Percentiles rank a stretch among this genome's conserved stretches.
phyloP scores from a whole-genome alignment of 2,888 invertebrate genomes.

The Limenitis camilla region DNA sequence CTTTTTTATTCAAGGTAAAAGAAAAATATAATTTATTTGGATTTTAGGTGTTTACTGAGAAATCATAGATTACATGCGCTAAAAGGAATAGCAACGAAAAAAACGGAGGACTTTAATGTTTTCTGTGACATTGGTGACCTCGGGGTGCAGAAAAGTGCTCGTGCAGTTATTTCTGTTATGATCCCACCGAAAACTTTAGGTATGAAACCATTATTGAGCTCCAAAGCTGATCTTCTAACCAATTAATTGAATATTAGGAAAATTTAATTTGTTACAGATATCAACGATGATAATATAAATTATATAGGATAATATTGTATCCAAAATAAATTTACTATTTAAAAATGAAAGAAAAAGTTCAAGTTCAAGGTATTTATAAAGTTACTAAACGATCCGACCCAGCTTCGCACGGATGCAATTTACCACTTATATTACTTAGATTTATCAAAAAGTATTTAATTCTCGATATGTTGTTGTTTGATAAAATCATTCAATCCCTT shows the following conservation, averaged over 20 bases:
- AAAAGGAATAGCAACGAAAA: neutral
- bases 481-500: too few relatives aligned
- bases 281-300: conserved; percentile 7
- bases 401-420: too few relatives aligned
- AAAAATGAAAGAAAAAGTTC: too few relatives aligned
- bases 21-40: too few relatives aligned
- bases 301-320: conserved; percentile 7
- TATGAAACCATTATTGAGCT: neutral
- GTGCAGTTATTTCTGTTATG: conserved; percentile 20
- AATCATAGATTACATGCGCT: conserved; percentile 5
- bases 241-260: neutral
- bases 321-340: conserved; percentile 7
- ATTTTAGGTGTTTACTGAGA: neutral
- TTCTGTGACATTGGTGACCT: conserved; percentile 18
- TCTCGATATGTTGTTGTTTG: too few relatives aligned
- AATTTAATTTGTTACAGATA: conserved; percentile 6
- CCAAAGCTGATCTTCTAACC: neutral
- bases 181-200: conserved; percentile 17
- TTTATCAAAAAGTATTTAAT: too few relatives aligned
- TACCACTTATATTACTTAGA: too few relatives aligned
- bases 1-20: too few relatives aligned
- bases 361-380: too few relatives aligned
- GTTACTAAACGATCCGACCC: too few relatives aligned
- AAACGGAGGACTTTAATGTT: neutral
- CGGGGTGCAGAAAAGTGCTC: conserved; percentile 10